These are phyloP conservation scores for Ceratina japonica DNA, from an alignment of 1,140 invertebrate species.

Conservation along the genomic window DNA sequence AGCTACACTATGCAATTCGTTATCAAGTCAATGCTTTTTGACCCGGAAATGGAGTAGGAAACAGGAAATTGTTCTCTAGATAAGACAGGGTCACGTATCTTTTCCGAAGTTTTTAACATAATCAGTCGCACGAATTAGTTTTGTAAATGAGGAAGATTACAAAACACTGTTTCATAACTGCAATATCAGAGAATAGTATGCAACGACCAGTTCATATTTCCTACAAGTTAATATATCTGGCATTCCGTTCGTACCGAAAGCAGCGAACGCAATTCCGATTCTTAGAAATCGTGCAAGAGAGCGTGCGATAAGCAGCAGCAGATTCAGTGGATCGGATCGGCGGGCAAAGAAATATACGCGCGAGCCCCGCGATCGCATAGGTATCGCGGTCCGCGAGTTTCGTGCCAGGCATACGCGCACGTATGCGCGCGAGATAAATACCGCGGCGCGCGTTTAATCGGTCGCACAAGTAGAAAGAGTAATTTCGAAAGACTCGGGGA, in stretches of 20 bases:
- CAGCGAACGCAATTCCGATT: neutral
- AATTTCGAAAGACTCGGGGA: constrained; percentile 61
- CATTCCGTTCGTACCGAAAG: neutral
- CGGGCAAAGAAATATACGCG: neutral
- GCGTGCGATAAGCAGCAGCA: neutral
- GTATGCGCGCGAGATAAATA: constrained; percentile 64
- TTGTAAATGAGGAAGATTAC: no score
- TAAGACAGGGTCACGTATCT: no score
- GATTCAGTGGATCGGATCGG: constrained; percentile 7
- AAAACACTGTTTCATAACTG: no score
- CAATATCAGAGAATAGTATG: no score
- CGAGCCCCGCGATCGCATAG: no score
- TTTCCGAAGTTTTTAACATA: no score
- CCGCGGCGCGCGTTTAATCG: constrained; percentile 61
- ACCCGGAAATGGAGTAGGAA: neutral
- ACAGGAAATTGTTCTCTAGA: neutral
- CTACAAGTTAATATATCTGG: no score
- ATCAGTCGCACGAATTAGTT: no score
- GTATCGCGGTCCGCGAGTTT: constrained; percentile 36
- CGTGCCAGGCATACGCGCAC: constrained; percentile 38
- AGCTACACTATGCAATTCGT: neutral
- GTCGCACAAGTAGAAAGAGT: constrained; percentile 63
- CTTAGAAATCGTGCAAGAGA: neutral
- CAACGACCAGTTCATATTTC: no score
- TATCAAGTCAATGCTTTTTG: neutral